These are phyloP conservation scores for Pristiophorus japonicus DNA, from an alignment of 2,113 vertebrate genomes.

Conservation along the genomic window DNA sequence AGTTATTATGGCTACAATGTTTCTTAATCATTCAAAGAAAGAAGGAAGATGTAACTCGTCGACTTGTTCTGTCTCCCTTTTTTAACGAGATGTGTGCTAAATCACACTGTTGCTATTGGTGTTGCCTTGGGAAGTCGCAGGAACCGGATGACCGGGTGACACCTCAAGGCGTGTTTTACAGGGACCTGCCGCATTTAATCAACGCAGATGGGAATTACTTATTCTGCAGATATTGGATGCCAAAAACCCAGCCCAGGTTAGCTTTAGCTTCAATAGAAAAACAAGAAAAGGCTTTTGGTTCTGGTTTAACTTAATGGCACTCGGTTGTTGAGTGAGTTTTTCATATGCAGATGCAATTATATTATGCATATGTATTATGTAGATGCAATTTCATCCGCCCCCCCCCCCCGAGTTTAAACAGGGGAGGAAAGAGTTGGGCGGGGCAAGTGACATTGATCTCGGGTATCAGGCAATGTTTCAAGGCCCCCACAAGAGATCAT, in stretches of 20 bases:
- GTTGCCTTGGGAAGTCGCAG: slow-evolving; percentile 64
- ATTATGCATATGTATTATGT: too few relatives aligned
- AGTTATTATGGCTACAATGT: neutral
- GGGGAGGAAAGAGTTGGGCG: too few relatives aligned
- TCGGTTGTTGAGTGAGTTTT: too few relatives aligned
- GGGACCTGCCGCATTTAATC: slow-evolving; percentile 74
- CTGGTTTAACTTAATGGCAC: too few relatives aligned
- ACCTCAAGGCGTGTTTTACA: slow-evolving; percentile 74
- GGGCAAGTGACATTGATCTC: too few relatives aligned
- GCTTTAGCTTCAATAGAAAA: too few relatives aligned
- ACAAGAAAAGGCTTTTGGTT: too few relatives aligned
- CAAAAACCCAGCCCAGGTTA: slow-evolving; percentile 71
- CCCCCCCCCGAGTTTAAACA: too few relatives aligned
- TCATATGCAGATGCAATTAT: too few relatives aligned
- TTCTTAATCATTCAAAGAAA: neutral
- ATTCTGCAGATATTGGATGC: slow-evolving; percentile 93
- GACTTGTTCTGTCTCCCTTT: neutral
- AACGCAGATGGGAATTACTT: slow-evolving; percentile 84
- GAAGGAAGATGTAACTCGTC: neutral
- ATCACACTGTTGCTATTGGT: neutral
- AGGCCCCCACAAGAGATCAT: too few relatives aligned
- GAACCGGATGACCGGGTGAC: slow-evolving; percentile 63
- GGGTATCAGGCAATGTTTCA: too few relatives aligned
- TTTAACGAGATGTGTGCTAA: neutral
- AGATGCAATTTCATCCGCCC: too few relatives aligned